Conservation (phyloP, 2,888 invertebrate species). For the Glaucopsyche alexis region DNA sequence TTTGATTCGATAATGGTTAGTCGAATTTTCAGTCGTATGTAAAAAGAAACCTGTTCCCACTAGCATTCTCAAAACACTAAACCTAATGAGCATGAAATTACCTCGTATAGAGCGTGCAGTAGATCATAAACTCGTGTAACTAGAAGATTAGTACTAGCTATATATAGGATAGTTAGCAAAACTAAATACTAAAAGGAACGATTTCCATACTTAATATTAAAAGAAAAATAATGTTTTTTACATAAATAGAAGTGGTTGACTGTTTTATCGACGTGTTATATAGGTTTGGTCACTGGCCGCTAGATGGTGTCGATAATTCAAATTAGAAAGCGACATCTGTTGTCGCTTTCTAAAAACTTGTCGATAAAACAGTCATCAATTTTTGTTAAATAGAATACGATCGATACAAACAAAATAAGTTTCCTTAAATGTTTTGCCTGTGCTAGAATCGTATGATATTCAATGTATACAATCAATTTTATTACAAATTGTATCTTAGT, state of each 20-base stretch:
- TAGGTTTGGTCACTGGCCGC: neutral
- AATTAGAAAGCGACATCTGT: neutral
- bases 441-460: neutral
- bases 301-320: neutral
- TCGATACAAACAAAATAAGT: neutral
- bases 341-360: neutral
- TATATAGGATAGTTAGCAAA: slow-evolving; percentile 18
- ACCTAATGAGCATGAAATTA: slow-evolving; percentile 76
- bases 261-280: neutral
- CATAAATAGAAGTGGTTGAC: neutral
- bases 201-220: slow-evolving; percentile 31
- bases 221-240: slow-evolving; percentile 26
- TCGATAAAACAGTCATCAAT: neutral
- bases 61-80: slow-evolving; percentile 79
- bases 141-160: slow-evolving; percentile 17
- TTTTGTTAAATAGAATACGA: neutral
- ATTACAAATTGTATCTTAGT: neutral
- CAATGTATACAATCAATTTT: neutral
- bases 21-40: slow-evolving; percentile 41
- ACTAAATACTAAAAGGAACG: slow-evolving; percentile 21
- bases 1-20: slow-evolving; percentile 26
- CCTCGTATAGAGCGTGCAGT: slow-evolving; percentile 42
- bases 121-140: slow-evolving; percentile 10
- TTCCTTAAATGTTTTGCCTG: neutral
- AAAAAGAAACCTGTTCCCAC: slow-evolving; percentile 54